Evolutionary conservation across 2,113 vertebrate genomes (phyloP).

Genomic region (Poeciliopsis turrubarensis): DNA sequence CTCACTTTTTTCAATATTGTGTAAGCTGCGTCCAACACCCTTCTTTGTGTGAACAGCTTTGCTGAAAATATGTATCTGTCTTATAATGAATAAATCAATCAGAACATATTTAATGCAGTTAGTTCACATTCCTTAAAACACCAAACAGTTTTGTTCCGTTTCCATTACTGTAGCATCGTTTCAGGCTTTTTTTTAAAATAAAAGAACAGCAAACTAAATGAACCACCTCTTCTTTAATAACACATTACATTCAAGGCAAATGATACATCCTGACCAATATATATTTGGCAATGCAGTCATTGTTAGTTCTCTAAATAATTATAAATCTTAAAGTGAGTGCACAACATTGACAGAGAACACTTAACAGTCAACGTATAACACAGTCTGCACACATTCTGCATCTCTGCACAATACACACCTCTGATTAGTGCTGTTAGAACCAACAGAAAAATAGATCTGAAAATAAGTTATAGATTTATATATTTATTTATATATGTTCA

Average conservation of each 20-base stretch:
- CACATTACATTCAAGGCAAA: conserved; percentile 84
- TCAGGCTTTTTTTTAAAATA: neutral
- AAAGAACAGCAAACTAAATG: conserved; percentile 27
- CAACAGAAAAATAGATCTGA: conserved; percentile 78
- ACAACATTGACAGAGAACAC: conserved; percentile 81
- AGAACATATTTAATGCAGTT: neutral
- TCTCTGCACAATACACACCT: conserved; percentile 65
- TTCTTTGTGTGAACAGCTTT: too few species aligned
- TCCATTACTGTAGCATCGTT: neutral
- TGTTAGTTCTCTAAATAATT: conserved; percentile 67
- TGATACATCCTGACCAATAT: conserved; percentile 78
- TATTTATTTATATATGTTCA: conserved; percentile 29
- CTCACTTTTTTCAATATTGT: too few species aligned
- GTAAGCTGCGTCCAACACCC: too few species aligned
- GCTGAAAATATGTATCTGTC: too few species aligned
- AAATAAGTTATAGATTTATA: conserved; percentile 64
- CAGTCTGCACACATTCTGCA: conserved; percentile 71
- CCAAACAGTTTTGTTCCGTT: neutral
- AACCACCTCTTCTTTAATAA: conserved; percentile 75
- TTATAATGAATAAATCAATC: neutral
- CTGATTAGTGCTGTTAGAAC: conserved; percentile 65
- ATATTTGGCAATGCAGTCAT: conserved; percentile 76
- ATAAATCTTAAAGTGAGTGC: conserved; percentile 76
- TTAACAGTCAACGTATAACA: conserved; percentile 81
- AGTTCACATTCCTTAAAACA: neutral